phyloP scores from a whole-genome alignment of 2,888 invertebrate genomes.

The Drosophila borealis region DNA sequence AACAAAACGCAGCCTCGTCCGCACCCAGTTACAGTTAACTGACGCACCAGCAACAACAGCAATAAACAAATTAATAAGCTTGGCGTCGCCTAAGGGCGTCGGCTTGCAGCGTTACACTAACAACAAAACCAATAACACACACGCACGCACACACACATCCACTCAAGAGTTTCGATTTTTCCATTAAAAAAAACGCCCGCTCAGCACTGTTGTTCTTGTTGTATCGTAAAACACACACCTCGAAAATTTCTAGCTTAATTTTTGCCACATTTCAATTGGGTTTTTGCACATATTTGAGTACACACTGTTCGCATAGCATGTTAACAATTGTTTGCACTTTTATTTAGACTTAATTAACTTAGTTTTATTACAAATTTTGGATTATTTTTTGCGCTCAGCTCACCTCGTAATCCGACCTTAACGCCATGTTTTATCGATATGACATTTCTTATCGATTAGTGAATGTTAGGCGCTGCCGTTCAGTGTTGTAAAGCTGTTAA shows the following conservation, averaged over 20 bases:
- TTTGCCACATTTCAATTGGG: constrained; percentile 3
- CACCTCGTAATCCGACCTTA: constrained; percentile 85
- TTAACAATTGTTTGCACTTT: constrained; percentile 67
- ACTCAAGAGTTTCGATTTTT: constrained; percentile 68
- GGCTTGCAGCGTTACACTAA: constrained; percentile 58
- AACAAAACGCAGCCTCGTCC: constrained; percentile 11
- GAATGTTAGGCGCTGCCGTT: background rate
- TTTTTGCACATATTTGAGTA: constrained; percentile 11
- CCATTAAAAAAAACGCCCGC: constrained; percentile 71
- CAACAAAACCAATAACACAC: constrained; percentile 66
- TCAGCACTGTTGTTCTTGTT: constrained; percentile 54
- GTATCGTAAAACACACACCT: constrained; percentile 44
- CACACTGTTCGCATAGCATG: constrained; percentile 34
- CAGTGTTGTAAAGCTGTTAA: constrained; percentile 32
- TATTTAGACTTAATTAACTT: constrained; percentile 61
- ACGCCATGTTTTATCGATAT: constrained; percentile 83
- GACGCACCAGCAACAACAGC: constrained; percentile 20
- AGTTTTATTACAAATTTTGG: constrained; percentile 55
- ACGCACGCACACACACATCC: constrained; percentile 37
- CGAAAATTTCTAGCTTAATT: constrained; percentile 32
- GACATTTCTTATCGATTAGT: constrained; percentile 46
- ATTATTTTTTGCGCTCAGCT: constrained; percentile 77
- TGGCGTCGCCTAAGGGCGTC: constrained; percentile 72
- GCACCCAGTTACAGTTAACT: constrained; percentile 32
- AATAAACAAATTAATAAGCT: constrained; percentile 64